Percentiles rank a stretch among this genome's conserved stretches.
Evolutionary conservation across 2,797 vertebrate genomes (phyloP).

Genomic region (Gymnothorax reevesii): DNA sequence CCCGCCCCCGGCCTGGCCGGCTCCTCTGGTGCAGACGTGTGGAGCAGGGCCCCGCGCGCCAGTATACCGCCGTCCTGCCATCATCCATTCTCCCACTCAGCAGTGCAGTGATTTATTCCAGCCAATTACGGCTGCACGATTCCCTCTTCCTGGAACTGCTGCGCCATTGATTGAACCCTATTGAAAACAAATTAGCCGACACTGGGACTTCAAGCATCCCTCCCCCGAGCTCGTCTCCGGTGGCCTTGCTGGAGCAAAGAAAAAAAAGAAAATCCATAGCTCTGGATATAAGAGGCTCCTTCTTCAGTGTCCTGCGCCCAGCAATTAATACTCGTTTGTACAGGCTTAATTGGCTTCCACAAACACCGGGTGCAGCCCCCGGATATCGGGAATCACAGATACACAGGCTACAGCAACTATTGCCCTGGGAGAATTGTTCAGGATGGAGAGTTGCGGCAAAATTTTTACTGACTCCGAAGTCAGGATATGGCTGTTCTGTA

Average conservation of each 20-base stretch:
- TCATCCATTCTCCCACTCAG: constrained; percentile 42
- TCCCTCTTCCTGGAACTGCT: constrained; percentile 57
- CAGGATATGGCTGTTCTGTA: background rate
- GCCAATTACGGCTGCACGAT: constrained; percentile 73
- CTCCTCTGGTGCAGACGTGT: constrained; percentile 27
- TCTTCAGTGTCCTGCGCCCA: background rate
- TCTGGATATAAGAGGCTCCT: constrained; percentile 18
- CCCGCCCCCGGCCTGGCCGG: rapidly evolving
- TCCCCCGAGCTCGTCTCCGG: constrained; percentile 23
- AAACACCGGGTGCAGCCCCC: constrained; percentile 33
- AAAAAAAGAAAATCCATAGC: constrained; percentile 35
- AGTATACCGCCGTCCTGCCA: constrained; percentile 48
- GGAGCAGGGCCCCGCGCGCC: background rate
- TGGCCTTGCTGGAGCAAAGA: constrained; percentile 19
- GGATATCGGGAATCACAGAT: constrained; percentile 14
- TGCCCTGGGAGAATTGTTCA: background rate
- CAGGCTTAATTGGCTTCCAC: constrained; percentile 50
- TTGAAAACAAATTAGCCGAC: constrained; percentile 79
- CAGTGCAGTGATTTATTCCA: constrained; percentile 74
- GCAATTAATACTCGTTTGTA: constrained; percentile 56
- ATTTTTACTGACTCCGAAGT: background rate
- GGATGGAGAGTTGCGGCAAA: background rate
- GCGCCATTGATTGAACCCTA: constrained; percentile 78
- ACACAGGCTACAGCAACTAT: background rate
- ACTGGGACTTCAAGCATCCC: constrained; percentile 60